Evolutionary conservation across 37 sponge, comb jelly and placozoan genomes (phyloP).

Genomic region (Bolinopsis microptera): DNA sequence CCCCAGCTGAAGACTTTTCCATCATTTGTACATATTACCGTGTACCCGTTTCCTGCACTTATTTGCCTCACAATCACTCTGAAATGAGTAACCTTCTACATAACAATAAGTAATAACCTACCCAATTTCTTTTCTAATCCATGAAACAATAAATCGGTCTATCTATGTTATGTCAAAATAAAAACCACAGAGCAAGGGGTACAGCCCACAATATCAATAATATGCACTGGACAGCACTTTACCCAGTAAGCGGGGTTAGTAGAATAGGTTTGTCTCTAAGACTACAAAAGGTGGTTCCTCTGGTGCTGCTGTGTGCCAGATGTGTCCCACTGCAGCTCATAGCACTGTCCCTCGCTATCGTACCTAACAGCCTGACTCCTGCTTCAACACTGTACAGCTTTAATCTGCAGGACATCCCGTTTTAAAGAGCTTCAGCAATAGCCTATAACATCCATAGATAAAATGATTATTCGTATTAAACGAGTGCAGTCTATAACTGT

Average conservation of each 20-base stretch:
- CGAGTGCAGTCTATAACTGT: too few species aligned
- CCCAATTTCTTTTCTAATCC: too few species aligned
- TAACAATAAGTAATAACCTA: too few species aligned
- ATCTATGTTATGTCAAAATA: too few species aligned
- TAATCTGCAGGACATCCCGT: too few species aligned
- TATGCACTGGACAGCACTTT: neutral
- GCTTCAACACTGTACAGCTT: slow-evolving; percentile 18
- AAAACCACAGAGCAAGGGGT: too few species aligned
- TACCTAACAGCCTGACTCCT: neutral
- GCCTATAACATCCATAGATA: too few species aligned
- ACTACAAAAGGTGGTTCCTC: neutral
- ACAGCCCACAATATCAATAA: neutral
- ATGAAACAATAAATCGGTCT: too few species aligned
- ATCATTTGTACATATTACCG: neutral
- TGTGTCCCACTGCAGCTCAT: slow-evolving; percentile 39
- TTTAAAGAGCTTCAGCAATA: too few species aligned
- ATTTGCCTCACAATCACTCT: neutral
- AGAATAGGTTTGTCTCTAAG: neutral
- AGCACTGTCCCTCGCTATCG: neutral
- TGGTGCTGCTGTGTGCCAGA: neutral
- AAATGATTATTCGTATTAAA: too few species aligned
- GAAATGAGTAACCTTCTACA: too few species aligned
- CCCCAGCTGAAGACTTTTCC: slow-evolving; percentile 12
- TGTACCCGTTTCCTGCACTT: neutral
- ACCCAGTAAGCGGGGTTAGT: neutral